These are phyloP conservation scores for Tachina lurida DNA, from an alignment of 2,888 invertebrate genomes.

Conservation along the genomic window DNA sequence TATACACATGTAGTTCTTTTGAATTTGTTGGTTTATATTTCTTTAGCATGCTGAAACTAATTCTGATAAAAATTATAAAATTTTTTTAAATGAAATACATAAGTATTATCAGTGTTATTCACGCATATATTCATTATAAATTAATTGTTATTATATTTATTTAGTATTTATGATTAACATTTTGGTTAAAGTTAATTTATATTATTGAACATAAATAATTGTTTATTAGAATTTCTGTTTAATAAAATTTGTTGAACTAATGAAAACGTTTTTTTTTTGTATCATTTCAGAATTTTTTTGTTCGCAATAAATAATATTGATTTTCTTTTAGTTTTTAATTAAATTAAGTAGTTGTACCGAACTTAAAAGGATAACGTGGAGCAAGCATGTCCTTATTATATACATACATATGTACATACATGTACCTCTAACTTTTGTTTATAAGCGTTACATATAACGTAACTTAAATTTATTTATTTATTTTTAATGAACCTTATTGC, in stretches of 20 bases:
- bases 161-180: neutral
- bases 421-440: too few relatives aligned
- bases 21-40: too few relatives aligned
- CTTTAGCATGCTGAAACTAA: too few relatives aligned
- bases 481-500: too few relatives aligned
- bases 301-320: slow-evolving; percentile 6
- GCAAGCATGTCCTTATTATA: neutral
- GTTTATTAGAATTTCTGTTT: neutral
- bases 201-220: neutral
- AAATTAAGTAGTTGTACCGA: neutral
- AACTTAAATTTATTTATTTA: too few relatives aligned
- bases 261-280: slow-evolving; percentile 38
- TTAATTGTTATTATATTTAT: neutral
- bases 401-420: too few relatives aligned
- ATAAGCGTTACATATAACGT: too few relatives aligned
- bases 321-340: neutral
- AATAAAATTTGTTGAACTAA: slow-evolving; percentile 44
- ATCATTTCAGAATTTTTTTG: slow-evolving; percentile 37
- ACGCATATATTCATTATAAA: too few relatives aligned
- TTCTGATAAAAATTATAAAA: too few relatives aligned
- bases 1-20: too few relatives aligned
- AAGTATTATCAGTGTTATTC: too few relatives aligned
- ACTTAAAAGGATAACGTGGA: neutral
- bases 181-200: neutral
- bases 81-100: too few relatives aligned